Percentiles rank a stretch among this genome's conserved stretches.
Evolutionary conservation across 1,140 invertebrate genomes (phyloP).

Genomic region (Amyelois transitella): DNA sequence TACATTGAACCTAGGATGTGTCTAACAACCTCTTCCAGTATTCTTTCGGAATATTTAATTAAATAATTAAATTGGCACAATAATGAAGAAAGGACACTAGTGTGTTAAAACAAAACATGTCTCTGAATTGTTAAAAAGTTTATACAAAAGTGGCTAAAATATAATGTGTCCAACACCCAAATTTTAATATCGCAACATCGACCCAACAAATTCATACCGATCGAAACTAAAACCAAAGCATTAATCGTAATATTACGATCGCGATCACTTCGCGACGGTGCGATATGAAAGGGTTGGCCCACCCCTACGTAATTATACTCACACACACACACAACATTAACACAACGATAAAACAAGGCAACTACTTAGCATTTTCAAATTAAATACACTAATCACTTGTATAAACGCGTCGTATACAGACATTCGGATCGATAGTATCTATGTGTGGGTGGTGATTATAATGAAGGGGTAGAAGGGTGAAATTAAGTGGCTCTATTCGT

Average conservation of each 20-base stretch:
- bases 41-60: no score
- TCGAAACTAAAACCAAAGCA: conserved; percentile 22
- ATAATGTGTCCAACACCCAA: background rate
- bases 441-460: conserved; percentile 68
- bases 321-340: conserved; percentile 40
- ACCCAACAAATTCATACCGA: background rate
- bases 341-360: conserved; percentile 61
- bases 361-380: conserved; percentile 75
- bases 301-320: conserved; percentile 53
- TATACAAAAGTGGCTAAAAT: background rate
- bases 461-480: conserved; percentile 68
- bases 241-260: conserved; percentile 60
- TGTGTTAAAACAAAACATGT: no score
- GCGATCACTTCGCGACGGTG: conserved; percentile 43
- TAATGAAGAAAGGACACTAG: no score
- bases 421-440: conserved; percentile 57
- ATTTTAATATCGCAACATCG: conserved; percentile 5
- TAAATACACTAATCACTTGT: conserved; percentile 73
- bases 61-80: no score
- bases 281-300: conserved; percentile 59
- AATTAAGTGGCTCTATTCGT: conserved; percentile 69
- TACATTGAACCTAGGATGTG: no score
- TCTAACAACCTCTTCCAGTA: no score
- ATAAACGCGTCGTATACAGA: conserved; percentile 55
- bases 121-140: no score